Base-by-base conservation (phyloP, 1,140 invertebrate genomes). In the Solen grandis region DNA sequence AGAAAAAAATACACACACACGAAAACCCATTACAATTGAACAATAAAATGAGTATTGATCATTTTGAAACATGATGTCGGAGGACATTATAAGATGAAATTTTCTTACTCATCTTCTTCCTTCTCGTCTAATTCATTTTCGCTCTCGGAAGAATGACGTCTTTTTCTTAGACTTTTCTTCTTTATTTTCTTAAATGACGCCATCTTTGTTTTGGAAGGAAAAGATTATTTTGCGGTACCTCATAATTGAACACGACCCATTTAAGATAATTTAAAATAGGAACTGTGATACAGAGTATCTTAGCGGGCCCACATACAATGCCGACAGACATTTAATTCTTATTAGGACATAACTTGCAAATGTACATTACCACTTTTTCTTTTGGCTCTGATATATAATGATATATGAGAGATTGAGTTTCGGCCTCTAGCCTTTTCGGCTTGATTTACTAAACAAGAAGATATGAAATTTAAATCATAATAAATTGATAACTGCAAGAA, bases 71-170 rank as follows among this genome's bases (percentile, higher is more conserved):
- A 38, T 38, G 19, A 65, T 65, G 35, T 4, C 31, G 35, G 13
- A 13, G 27, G 5, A 13, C 27, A 8, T 57, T 22, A 16, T 57
- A 22, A 13, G 8, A 57, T 63, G 13, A 2, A 68, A 5, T 25
- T 22, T 3, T 69, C 27, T 69, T 57, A 70, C 68, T 5, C 29
- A 10, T 57, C 63, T 19, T 75, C 60, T 0, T 50, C 59, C 46
- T 75, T 75, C 31, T 63, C 72, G 31, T 75, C 72, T 46, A 59
- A 75, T 52, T 75, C 72, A 14, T 63, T 19, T 27, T 75, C 72
- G 63, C 72, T 75, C 5, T 75, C 72, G 10, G 72, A 75, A 29
- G 72, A 75, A 27, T 54, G 59, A 22, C 59, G 57, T 19, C 72
- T 62, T 52, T 75, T 62, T 50, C 72, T 46, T 16, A 75, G 33